phyloP scores from a whole-genome alignment of 2,888 invertebrate genomes.

The Morpho helenor region DNA sequence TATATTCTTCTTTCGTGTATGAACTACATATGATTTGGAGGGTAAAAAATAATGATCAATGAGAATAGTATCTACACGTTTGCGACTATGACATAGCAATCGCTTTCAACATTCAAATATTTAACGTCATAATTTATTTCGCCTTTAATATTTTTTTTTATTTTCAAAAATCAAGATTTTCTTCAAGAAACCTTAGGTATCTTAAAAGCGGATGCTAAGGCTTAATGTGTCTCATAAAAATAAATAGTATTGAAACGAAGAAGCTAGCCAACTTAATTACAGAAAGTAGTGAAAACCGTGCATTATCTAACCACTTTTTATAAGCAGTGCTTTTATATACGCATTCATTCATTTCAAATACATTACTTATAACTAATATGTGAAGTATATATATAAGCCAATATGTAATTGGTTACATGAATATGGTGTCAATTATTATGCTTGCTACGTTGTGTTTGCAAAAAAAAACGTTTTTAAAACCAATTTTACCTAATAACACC shows the following conservation, averaged over 20 bases:
- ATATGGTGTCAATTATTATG: constrained; percentile 19
- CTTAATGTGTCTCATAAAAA: too few relatives aligned
- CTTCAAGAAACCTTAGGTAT: background rate
- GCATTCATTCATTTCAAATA: constrained; percentile 31
- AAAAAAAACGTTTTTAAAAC: constrained; percentile 2
- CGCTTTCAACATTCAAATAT: background rate
- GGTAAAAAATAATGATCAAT: too few relatives aligned
- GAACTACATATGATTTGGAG: too few relatives aligned
- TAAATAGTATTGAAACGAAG: constrained; percentile 27
- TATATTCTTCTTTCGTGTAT: too few relatives aligned
- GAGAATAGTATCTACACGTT: too few relatives aligned
- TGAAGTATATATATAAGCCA: constrained; percentile 9
- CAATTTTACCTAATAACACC: too few relatives aligned
- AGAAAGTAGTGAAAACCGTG: constrained; percentile 64
- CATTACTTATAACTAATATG: constrained; percentile 33
- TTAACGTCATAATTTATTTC: too few relatives aligned
- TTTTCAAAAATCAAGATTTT: background rate
- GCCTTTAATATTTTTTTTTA: background rate
- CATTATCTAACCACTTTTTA: constrained; percentile 60
- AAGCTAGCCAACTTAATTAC: constrained; percentile 67
- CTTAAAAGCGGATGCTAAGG: constrained; percentile 12
- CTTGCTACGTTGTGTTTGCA: constrained; percentile 12
- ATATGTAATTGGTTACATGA: background rate
- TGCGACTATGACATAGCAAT: background rate
- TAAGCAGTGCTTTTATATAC: constrained; percentile 71